Evolutionary conservation across 2,888 invertebrate genomes (phyloP), one percentile per base, ranked within the genome.

Genomic region (Ectobius pallidus): DNA sequence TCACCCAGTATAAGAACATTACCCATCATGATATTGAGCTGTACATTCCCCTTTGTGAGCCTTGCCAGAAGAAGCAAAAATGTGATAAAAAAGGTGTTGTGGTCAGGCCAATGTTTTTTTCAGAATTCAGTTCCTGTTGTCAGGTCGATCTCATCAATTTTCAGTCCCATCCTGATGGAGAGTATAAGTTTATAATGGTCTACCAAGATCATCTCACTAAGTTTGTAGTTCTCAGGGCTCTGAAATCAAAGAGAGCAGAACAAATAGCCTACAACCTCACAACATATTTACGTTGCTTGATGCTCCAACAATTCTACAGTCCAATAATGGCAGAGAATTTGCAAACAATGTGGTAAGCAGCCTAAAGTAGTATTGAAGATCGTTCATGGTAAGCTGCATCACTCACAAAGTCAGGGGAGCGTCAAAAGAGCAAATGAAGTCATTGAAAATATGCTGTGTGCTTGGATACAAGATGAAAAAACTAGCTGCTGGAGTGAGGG

Each of bases 181-280:
- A 79, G 39, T 80, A 74, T 75, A 81, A 81, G 71, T 83, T 81
- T 75, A 80, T 82, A 30, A 73, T 83, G 72, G 79, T 80, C 9
- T 81, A 82, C 70, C 82, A 82, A 76, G 82, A 82, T 70, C 80
- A 81, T 74, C 71, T 79, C 0, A 83, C 82, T n/a, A 81, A 83
- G 78, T 83, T 83, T 78, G 78, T 82, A 20, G 67, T 78, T 14
- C 76, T 83, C 6, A 76, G 81, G 62, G 72, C 82, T 11, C 74
- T 83, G n/a, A 74, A 78, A 77, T 79, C 75, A 3, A 82, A 82
- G 70, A 73, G 73, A 71, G 80, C 81, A 2, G 76, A 72, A 69
- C 81, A 83, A 75, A 81, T 83, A 22, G 81, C 82, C 34, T 75
- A 80, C 71, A 70, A 77, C 16, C 63, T 84, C 2, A 61, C 79